Evolutionary conservation across 2,888 invertebrate species (phyloP), one percentile per base, ranked within the genome.

Genomic region (Allophyes oxyacanthae): DNA sequence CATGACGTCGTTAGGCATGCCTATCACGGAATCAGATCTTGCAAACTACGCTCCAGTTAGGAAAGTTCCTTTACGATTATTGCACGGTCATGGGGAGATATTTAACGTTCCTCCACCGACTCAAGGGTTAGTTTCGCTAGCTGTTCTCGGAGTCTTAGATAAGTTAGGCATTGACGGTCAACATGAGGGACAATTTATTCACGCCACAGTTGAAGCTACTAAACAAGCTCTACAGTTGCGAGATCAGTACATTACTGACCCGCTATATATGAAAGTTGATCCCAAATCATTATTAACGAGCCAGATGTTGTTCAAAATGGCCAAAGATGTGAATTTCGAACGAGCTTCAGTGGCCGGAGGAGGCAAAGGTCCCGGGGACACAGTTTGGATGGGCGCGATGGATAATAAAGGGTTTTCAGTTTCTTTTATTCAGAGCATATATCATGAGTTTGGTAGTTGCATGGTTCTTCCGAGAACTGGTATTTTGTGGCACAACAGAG

Each of bases 311-410:
- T 72, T 71, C n/a, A 73, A 83, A 72, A 85, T 91, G 83, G 83
- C 88, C 4, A 77, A 78, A 49, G 77, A 82, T 37, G 80, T 93
- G 36, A 77, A 84, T 64, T 67, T 81, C 1, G 72, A 87, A 56
- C 51, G 70, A 52, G 82, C 85, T 26, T 82, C 83, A 42, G 41
- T 55, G 3, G 51, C 52, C 32, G 85, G 78, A 28, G 73, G 79
- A 40, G 85, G 84, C 0, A 85, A 83, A 68, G 90, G 89, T 1
- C 78, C 86, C 2, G 92, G 91, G 6, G 93, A 92, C 56, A 93
- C 93, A 10, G 75, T 93, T 52, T 93, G 93, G 93, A 83, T 93
- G 83, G 93, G 92, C 9, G 83, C 85, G 8, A 92, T 92, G 91
- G 93, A 93, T 62, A 82, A 63, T 41, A 89, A 86, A 76, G 93